phyloP scores from a whole-genome alignment of 2,888 invertebrate genomes.

The Drosophila subsilvestris region DNA sequence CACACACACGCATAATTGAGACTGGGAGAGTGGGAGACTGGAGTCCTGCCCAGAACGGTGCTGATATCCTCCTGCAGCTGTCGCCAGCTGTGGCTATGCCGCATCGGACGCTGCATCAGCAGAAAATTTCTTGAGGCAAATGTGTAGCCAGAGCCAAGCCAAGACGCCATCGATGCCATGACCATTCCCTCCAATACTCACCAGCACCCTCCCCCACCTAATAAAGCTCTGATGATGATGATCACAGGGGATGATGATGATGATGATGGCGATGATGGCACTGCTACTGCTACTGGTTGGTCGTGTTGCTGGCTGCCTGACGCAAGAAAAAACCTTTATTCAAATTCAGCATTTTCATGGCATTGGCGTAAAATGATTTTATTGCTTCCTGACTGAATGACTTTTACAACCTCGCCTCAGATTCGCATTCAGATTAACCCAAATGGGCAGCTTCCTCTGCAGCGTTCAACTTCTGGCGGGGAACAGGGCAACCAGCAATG shows the following conservation, averaged over 20 bases:
- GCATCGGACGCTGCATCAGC: constrained; percentile 67
- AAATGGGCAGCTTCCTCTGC: constrained; percentile 48
- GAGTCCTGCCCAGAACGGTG: constrained; percentile 16
- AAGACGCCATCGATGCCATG: constrained; percentile 65
- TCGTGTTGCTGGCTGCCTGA: constrained; percentile 15
- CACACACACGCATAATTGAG: constrained; percentile 64
- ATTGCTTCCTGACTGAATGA: constrained; percentile 78
- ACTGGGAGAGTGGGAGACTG: no score
- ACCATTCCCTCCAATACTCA: no score
- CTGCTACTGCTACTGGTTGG: constrained; percentile 3
- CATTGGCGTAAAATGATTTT: constrained; percentile 78
- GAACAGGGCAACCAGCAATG: no score
- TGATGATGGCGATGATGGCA: constrained; percentile 44
- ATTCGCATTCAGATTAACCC: constrained; percentile 71
- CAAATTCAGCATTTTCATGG: constrained; percentile 79
- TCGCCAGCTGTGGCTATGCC: constrained; percentile 64
- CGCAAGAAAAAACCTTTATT: constrained; percentile 69
- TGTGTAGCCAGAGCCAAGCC: constrained; percentile 7
- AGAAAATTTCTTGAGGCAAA: constrained; percentile 52
- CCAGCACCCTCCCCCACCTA: constrained; percentile 31
- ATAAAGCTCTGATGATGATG: constrained; percentile 7
- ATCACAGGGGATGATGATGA: constrained; percentile 13
- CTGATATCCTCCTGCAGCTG: constrained; percentile 56
- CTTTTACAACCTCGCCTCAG: constrained; percentile 71
- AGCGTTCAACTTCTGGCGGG: constrained; percentile 18